Evolutionary conservation across 2,888 invertebrate species (phyloP).

Genomic region (Elysia crispata): DNA sequence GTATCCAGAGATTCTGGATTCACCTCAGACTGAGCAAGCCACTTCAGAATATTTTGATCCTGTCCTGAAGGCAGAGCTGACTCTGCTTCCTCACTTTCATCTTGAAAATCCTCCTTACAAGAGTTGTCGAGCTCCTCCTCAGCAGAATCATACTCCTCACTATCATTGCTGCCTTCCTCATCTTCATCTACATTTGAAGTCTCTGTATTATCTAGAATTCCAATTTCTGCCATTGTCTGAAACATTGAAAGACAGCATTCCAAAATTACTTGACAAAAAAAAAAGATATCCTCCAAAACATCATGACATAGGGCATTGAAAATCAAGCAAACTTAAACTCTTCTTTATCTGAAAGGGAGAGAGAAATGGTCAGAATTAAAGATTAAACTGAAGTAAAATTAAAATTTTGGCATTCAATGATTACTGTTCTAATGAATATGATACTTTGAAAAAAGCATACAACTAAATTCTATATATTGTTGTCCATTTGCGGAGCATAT

Average conservation of each 20-base stretch:
- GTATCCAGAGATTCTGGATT: neutral
- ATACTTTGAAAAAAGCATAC: too few relatives aligned
- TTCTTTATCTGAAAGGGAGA: too few relatives aligned
- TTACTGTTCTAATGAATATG: too few relatives aligned
- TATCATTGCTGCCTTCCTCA: constrained; percentile 54
- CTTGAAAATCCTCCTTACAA: constrained; percentile 59
- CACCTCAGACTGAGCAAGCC: constrained; percentile 33
- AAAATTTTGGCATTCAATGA: too few relatives aligned
- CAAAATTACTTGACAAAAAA: neutral
- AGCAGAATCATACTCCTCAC: constrained; percentile 25
- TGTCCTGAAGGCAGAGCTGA: constrained; percentile 30
- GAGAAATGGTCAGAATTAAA: too few relatives aligned
- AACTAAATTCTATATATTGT: too few relatives aligned
- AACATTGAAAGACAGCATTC: constrained; percentile 35
- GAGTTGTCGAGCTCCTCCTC: constrained; percentile 60
- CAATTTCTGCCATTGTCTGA: constrained; percentile 66
- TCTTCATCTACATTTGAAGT: constrained; percentile 42
- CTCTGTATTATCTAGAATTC: constrained; percentile 55
- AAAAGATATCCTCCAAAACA: too few relatives aligned
- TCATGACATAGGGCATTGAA: too few relatives aligned
- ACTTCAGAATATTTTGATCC: constrained; percentile 45
- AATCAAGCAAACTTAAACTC: too few relatives aligned
- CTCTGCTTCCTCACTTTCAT: constrained; percentile 41
- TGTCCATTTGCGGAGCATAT: too few relatives aligned
- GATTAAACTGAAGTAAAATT: too few relatives aligned